Evolutionary conservation across 1,140 invertebrate genomes (phyloP).

Genomic region (Trichoplusia ni): DNA sequence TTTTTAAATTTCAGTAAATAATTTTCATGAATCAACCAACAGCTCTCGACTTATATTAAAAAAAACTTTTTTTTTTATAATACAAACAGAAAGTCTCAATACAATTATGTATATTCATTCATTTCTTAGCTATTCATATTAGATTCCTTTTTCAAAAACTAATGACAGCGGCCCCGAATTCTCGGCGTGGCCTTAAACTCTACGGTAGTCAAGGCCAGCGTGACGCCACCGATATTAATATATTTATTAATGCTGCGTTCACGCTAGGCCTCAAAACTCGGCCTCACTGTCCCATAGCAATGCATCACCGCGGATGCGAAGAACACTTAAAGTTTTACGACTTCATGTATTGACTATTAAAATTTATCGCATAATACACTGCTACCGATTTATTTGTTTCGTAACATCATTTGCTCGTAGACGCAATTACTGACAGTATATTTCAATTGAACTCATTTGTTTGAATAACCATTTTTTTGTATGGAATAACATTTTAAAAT

Average conservation of each 20-base stretch:
- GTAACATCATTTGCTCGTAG: not conserved
- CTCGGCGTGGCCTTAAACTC: constrained; percentile 25
- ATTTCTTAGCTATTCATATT: not conserved
- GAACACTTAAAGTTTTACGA: constrained; percentile 1
- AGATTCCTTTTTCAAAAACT: constrained; percentile 16
- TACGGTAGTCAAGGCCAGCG: constrained; percentile 17
- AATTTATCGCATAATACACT: constrained; percentile 13
- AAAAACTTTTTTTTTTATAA: too few relatives aligned
- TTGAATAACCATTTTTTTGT: too few relatives aligned
- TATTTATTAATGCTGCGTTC: constrained; percentile 16
- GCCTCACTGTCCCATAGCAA: constrained; percentile 9
- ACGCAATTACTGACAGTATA: constrained; percentile 2
- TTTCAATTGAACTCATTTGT: not conserved
- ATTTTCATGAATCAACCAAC: too few relatives aligned
- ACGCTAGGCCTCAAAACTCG: constrained; percentile 2
- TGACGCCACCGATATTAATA: constrained; percentile 17
- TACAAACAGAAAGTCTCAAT: too few relatives aligned
- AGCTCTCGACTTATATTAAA: too few relatives aligned
- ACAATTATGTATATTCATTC: too few relatives aligned
- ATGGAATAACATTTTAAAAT: too few relatives aligned
- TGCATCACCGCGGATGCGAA: constrained; percentile 8
- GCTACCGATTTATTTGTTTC: constrained; percentile 1
- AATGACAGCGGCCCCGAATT: not conserved
- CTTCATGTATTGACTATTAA: constrained; percentile 13
- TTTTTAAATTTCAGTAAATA: too few relatives aligned